phyloP scores from a whole-genome alignment of 2,888 invertebrate species.

The Andrena bucephala region DNA sequence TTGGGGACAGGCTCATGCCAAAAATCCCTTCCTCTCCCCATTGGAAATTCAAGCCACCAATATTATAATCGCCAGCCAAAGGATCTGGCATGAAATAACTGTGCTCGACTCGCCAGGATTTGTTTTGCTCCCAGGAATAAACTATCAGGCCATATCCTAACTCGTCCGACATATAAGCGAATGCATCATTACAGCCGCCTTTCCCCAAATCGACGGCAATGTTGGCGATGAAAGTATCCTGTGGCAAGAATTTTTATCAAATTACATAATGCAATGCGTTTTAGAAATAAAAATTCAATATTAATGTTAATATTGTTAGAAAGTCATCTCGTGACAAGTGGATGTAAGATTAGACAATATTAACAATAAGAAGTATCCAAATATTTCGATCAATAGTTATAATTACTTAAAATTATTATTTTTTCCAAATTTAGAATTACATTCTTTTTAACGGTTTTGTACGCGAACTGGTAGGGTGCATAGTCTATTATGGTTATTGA shows the following conservation, averaged over 20 bases:
- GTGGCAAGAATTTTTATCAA: not conserved
- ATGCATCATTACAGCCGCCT: slow-evolving; percentile 90
- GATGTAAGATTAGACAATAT: no score
- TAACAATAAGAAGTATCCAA: no score
- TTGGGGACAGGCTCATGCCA: slow-evolving; percentile 90
- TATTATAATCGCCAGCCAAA: slow-evolving; percentile 91
- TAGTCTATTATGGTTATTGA: no score
- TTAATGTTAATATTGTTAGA: no score
- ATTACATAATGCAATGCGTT: not conserved
- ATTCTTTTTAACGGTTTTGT: no score
- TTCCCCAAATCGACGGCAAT: slow-evolving; percentile 92
- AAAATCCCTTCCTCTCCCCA: slow-evolving; percentile 94
- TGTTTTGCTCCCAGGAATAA: slow-evolving; percentile 91
- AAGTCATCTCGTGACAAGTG: no score
- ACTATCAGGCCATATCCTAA: slow-evolving; percentile 92
- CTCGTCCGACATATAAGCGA: slow-evolving; percentile 93
- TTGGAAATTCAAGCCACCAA: slow-evolving; percentile 93
- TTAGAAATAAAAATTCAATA: no score
- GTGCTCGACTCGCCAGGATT: slow-evolving; percentile 92
- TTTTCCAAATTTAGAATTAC: no score
- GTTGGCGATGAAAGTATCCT: slow-evolving; percentile 93
- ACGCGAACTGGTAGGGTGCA: no score
- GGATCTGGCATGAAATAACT: slow-evolving; percentile 94
- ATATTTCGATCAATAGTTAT: no score
- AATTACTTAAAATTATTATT: no score